These are phyloP conservation scores for Myotis yumanensis DNA, from an alignment of 2,113 vertebrate genomes.

Conservation along the genomic window DNA sequence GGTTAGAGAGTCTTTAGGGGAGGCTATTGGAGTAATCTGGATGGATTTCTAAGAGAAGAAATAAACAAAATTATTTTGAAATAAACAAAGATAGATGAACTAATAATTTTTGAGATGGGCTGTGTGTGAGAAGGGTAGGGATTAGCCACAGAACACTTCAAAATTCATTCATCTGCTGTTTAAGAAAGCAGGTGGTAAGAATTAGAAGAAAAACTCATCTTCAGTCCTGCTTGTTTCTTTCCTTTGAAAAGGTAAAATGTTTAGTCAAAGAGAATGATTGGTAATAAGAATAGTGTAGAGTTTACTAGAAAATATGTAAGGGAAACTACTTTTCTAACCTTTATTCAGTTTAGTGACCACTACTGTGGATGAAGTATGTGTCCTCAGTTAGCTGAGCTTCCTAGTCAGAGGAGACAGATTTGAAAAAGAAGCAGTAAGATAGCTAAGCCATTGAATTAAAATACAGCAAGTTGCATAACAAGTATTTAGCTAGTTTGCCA, in stretches of 20 bases:
- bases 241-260: background rate
- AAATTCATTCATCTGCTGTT: background rate
- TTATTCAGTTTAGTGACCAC: background rate
- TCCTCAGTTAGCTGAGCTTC: background rate
- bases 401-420: background rate
- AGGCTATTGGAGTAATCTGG: background rate
- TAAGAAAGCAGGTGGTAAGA: background rate
- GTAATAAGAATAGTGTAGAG: background rate
- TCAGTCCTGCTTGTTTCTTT: background rate
- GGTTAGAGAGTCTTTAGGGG: background rate
- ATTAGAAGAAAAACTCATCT: background rate
- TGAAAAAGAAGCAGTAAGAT: background rate
- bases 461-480: background rate
- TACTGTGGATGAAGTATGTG: accelerated
- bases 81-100: background rate
- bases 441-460: background rate
- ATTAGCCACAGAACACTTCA: background rate
- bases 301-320: background rate
- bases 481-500: background rate
- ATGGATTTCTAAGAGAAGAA: background rate
- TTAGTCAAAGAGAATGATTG: background rate
- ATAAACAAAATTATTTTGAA: background rate
- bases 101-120: no score
- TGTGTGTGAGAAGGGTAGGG: background rate
- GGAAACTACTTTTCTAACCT: background rate